phyloP scores from a whole-genome alignment of 2,888 invertebrate genomes.

The Sinodicranocentrus sp. region DNA sequence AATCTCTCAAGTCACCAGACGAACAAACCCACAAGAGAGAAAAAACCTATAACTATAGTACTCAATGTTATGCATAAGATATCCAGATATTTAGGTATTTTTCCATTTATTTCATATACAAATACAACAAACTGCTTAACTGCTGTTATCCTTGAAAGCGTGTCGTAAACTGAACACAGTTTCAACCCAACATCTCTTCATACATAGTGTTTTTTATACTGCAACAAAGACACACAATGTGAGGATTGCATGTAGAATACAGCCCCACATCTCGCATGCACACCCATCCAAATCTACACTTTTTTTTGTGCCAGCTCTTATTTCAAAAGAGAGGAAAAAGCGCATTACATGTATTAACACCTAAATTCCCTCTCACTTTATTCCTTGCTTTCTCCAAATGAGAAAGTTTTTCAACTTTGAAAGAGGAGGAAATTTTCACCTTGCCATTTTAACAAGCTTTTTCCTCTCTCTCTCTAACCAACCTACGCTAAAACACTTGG shows the following conservation, averaged over 20 bases:
- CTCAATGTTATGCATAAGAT: constrained; percentile 12
- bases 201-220: constrained; percentile 40
- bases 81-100: constrained; percentile 23
- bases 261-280: background rate
- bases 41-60: no score
- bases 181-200: background rate
- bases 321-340: constrained; percentile 5
- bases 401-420: constrained; percentile 29
- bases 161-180: constrained; percentile 27
- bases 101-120: constrained; percentile 21
- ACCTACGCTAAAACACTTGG: no score
- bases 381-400: constrained; percentile 46
- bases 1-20: constrained; percentile 35
- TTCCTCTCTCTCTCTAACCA: no score
- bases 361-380: constrained; percentile 7
- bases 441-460: constrained; percentile 12
- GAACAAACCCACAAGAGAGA: background rate
- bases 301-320: no score
- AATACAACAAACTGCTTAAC: constrained; percentile 21
- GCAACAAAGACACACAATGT: constrained; percentile 67
- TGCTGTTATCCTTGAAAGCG: constrained; percentile 50
- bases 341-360: constrained; percentile 2
- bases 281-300: background rate
- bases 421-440: constrained; percentile 1
- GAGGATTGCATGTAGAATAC: constrained; percentile 72